Percentiles rank a stretch among this genome's conserved stretches.
Evolutionary conservation across 2,797 vertebrate genomes (phyloP).

Genomic region (Anas acuta): DNA sequence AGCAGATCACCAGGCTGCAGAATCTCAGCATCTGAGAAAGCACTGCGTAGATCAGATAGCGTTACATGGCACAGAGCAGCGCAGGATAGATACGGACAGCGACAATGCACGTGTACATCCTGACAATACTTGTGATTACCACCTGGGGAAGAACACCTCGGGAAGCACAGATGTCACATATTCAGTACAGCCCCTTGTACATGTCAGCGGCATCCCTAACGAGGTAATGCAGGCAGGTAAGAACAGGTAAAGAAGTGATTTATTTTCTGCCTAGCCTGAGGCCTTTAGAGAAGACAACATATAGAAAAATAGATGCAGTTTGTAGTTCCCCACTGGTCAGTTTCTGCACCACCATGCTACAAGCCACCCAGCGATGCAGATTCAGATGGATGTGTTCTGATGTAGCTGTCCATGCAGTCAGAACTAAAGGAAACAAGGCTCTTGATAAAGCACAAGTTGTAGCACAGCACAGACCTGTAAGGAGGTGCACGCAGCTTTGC

Average conservation of each 20-base stretch:
- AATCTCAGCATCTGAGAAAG: background rate
- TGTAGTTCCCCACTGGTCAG: background rate
- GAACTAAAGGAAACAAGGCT: background rate
- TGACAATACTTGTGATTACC: background rate
- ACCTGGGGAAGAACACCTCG: background rate
- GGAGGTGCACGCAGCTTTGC: background rate
- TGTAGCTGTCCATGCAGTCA: background rate
- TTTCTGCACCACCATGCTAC: background rate
- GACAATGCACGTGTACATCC: background rate
- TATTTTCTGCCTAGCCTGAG: background rate
- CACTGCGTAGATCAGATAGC: background rate
- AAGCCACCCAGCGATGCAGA: background rate
- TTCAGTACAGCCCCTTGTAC: background rate
- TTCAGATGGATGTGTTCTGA: background rate
- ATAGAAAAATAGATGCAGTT: background rate
- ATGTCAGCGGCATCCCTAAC: background rate
- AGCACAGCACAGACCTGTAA: background rate
- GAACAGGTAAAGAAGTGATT: background rate
- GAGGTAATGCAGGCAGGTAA: background rate
- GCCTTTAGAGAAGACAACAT: background rate
- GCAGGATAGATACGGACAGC: background rate
- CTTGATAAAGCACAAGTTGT: background rate
- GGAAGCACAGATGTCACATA: background rate
- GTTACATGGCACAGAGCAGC: background rate
- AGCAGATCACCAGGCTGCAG: background rate